Percentiles rank a stretch among this genome's conserved stretches.
phyloP scores from a whole-genome alignment of 2,888 invertebrate genomes.

The Pollenia angustigena region DNA sequence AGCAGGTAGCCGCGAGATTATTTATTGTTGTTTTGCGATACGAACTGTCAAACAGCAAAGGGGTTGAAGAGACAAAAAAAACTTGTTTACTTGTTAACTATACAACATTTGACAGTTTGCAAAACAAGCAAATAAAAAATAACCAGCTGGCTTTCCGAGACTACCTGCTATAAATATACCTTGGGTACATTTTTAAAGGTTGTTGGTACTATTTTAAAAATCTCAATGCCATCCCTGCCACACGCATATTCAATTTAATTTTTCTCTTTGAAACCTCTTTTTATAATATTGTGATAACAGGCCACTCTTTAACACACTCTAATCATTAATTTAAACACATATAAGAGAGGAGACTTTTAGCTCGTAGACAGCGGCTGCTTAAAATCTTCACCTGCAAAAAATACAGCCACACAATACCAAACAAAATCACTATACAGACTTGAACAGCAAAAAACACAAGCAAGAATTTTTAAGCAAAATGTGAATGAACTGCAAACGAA shows the following conservation, averaged over 20 bases:
- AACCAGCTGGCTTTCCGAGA: no score
- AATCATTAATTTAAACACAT: background rate
- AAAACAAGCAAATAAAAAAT: no score
- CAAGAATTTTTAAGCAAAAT: constrained; percentile 66
- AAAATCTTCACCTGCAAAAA: constrained; percentile 60
- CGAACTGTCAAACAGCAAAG: no score
- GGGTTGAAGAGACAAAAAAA: no score
- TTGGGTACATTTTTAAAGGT: background rate
- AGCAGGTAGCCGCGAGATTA: no score
- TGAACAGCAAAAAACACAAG: constrained; percentile 41
- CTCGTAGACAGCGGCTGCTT: constrained; percentile 43
- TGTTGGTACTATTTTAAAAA: no score
- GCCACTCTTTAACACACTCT: background rate
- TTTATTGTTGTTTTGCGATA: no score
- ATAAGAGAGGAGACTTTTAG: constrained; percentile 8
- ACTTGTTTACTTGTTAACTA: no score
- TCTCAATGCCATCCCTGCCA: no score
- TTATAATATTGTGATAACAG: constrained; percentile 31
- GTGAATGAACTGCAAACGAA: constrained; percentile 76
- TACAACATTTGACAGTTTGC: no score
- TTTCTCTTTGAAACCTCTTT: constrained; percentile 29
- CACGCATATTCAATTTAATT: background rate
- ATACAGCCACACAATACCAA: constrained; percentile 48
- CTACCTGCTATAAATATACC: no score
- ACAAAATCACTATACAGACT: constrained; percentile 4